These are phyloP conservation scores for Chamaea fasciata DNA, from an alignment of 2,113 vertebrate genomes.

Conservation along the genomic window DNA sequence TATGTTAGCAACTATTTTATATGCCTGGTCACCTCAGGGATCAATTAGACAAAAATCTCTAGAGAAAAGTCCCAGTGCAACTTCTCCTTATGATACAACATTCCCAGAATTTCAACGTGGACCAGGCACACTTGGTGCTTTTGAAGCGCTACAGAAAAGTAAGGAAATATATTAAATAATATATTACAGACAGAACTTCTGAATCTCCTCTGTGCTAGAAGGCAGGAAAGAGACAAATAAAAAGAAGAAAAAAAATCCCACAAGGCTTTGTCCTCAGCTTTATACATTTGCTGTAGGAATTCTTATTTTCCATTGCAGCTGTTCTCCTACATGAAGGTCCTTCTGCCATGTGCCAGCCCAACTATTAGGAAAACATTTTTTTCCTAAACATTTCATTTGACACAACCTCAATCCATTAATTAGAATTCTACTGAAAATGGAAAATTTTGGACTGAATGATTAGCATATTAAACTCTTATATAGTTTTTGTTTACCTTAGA, in stretches of 20 bases:
- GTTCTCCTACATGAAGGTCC: background rate
- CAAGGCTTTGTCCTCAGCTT: background rate
- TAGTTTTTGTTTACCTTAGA: background rate
- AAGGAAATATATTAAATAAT: background rate
- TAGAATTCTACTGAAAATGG: background rate
- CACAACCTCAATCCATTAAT: background rate
- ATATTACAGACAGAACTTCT: background rate
- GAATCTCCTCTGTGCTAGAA: background rate
- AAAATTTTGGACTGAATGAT: background rate
- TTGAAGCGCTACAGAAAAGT: background rate
- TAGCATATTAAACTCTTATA: background rate
- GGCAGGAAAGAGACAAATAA: background rate
- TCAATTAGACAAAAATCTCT: background rate
- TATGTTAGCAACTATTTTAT: background rate
- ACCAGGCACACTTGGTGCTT: background rate
- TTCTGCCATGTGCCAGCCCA: background rate
- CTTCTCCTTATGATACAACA: background rate
- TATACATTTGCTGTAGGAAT: background rate
- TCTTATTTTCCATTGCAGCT: background rate
- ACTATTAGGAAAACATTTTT: background rate
- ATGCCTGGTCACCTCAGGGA: background rate
- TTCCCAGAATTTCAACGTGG: background rate
- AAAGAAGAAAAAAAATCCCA: background rate
- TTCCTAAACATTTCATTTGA: background rate
- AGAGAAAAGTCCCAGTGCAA: background rate